Base-by-base conservation (phyloP, 2,797 vertebrate genomes). In the Lateolabrax maculatus region DNA sequence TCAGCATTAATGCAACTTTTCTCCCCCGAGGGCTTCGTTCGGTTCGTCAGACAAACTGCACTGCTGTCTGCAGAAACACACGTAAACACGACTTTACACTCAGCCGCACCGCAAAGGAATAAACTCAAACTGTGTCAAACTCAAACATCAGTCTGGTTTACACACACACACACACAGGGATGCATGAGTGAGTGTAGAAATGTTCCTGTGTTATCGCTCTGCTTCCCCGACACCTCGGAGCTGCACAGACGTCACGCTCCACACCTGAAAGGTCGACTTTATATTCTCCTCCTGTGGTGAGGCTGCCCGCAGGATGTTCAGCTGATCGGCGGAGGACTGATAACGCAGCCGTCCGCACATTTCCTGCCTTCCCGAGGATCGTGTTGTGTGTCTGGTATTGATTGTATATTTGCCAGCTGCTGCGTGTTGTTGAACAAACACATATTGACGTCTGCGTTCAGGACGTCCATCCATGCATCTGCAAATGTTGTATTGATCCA, bases 401-500 rank as follows among this genome's bases (percentile, higher is more conserved):
- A 81, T 68, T 29, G 44, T 69, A 9, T 31, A 6, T 63, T 19
- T 56, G 23, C 51, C 9, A 5, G 65, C 37, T 11, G 67, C 78
- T 51, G 81, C 29, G 1, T 44, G 44, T 53, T 56, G 62, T 46
- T 16, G 27, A 41, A 48, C 56, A 68, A 46, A 57, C 60, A 44
- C 58, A 11, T 31, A 83, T 75, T 34, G 88, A 73, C 37, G 15
- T 69, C 7, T 48, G 34, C 57, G 25, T 25, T 77, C 79, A 55
- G 46, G 39, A 21, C n/a, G 10, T 55, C 29, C 51, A 15, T 72
- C 49, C 52, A 48, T 77, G 39, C 23, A 2, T 41, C 44, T 52
- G 76, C 61, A 49, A 53, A 80, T 29, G 71, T 12, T 7, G 41
- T 3, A 84, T 85, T 25, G 80, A 81, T 85, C 27, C 3, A 6